Base-by-base conservation (phyloP, 2,888 invertebrate species). In the Cantharis rustica region DNA sequence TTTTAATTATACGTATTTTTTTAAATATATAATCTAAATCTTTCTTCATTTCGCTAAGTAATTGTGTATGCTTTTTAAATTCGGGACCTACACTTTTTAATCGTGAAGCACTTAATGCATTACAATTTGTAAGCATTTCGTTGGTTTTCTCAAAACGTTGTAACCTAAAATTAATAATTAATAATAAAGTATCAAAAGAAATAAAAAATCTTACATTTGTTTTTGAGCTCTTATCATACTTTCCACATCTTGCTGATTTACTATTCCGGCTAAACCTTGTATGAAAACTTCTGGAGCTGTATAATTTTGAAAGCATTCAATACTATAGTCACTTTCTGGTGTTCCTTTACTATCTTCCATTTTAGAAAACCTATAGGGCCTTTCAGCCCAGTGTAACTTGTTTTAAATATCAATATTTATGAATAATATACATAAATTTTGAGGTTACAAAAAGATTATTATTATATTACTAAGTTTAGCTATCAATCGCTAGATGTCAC, bases 121-220 rank as follows among this genome's bases (percentile, higher is more conserved):
- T 98, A 86, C 98, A 98, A 87, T 98, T 99, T 10, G 96, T 94
- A 27, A 99, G 89, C 99, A 99, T 99, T 90, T 99, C 99, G 85
- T 99, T 99, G 0, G 99, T 99, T 88, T 99, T 99, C 86, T 99
- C 99, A 89, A 98, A 99, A 73, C 98, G 91, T 84, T 96, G 96
- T 23, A 99, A 88, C 96, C 97, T 97, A 73, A 75, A 23, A 72
- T 61, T 20, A 61, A 20, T 15, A 11, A 27, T 1, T 11, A 10
- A 10, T 15, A 10, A 4, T 10, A 31, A 23, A 27, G 10, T 26
- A 15, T 9, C 16, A n/a, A 11, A 31, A 15, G 11, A 9, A 27
- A 27, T 16, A 7, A n/a, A 31, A n/a, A 27, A 11, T 0, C 90
- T 91, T 91, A 96, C 97, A 97, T 97, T 89, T 96, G 96, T 87